These are phyloP conservation scores for Mesorhabditis spiculigera DNA, from an alignment of 2,888 invertebrate species.

Conservation along the genomic window DNA sequence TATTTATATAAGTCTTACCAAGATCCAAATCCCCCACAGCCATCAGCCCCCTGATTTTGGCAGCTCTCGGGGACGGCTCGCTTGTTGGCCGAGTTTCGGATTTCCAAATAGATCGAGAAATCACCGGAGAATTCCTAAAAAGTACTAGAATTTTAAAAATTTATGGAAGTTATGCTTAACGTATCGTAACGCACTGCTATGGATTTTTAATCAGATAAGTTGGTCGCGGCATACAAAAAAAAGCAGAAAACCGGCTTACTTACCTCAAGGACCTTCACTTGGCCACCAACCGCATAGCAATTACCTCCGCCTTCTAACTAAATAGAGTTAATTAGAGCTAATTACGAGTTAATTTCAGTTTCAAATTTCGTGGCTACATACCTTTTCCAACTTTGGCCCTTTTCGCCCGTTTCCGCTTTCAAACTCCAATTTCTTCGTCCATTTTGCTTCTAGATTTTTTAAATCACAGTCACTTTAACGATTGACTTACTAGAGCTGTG, in stretches of 20 bases:
- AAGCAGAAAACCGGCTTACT: neutral
- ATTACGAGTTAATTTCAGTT: too few relatives aligned
- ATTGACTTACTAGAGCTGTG: slow-evolving; percentile 28
- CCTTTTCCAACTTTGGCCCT: slow-evolving; percentile 47
- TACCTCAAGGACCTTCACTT: slow-evolving; percentile 48
- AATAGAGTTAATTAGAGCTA: too few relatives aligned
- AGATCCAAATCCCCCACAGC: slow-evolving; percentile 55
- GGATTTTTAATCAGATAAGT: neutral
- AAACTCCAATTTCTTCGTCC: slow-evolving; percentile 54
- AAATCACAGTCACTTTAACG: neutral
- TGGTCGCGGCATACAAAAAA: neutral
- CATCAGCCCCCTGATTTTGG: slow-evolving; percentile 44
- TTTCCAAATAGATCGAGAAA: slow-evolving; percentile 54
- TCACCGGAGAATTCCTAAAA: slow-evolving; percentile 52
- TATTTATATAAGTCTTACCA: slow-evolving; percentile 34
- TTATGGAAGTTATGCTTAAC: neutral
- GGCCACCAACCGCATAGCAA: slow-evolving; percentile 49
- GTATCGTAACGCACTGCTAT: neutral
- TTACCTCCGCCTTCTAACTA: slow-evolving; percentile 18
- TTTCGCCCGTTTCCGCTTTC: slow-evolving; percentile 46
- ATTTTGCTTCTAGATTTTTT: slow-evolving; percentile 34
- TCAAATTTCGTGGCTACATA: neutral
- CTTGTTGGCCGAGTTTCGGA: slow-evolving; percentile 51
- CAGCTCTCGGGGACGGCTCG: slow-evolving; percentile 54
- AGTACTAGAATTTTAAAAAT: neutral